Evolutionary conservation across 1,140 invertebrate species (phyloP).

Genomic region (Cyphomyrmex costatus): DNA sequence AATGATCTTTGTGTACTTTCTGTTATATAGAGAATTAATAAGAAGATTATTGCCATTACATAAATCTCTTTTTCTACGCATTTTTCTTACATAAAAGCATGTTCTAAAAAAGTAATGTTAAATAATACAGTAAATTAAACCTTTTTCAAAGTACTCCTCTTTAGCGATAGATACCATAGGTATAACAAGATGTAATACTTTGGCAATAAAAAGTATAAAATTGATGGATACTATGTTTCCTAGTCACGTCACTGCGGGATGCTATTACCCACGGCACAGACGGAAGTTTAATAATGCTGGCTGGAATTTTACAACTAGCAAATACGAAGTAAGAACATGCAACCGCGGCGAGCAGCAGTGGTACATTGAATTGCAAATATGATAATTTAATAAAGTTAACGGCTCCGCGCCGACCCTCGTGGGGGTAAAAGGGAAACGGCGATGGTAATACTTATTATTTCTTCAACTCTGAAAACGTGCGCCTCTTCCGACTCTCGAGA

Average conservation of each 20-base stretch:
- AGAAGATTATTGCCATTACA: not conserved
- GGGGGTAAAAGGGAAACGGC: constrained; percentile 18
- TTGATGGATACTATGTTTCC: constrained; percentile 46
- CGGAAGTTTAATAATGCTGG: constrained; percentile 53
- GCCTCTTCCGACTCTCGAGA: constrained; percentile 30
- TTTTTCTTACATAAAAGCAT: constrained; percentile 3
- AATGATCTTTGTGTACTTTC: not conserved
- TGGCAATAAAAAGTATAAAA: constrained; percentile 20
- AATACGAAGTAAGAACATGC: constrained; percentile 55
- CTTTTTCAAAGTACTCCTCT: not conserved
- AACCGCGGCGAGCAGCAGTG: not conserved
- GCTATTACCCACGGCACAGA: constrained; percentile 46
- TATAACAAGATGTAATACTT: constrained; percentile 25
- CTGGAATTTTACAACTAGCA: constrained; percentile 51
- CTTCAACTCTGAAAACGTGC: constrained; percentile 54
- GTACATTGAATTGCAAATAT: constrained; percentile 60
- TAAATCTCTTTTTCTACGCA: not conserved
- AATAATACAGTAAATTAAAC: not conserved
- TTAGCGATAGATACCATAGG: not conserved
- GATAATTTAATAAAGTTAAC: constrained; percentile 67
- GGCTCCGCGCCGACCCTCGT: constrained; percentile 7
- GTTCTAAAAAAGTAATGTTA: not conserved
- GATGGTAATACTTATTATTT: constrained; percentile 63
- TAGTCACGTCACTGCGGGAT: constrained; percentile 47
- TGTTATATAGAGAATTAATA: not conserved